phyloP scores from a whole-genome alignment of 2,888 invertebrate genomes.

The Sphaeridia pumilis region DNA sequence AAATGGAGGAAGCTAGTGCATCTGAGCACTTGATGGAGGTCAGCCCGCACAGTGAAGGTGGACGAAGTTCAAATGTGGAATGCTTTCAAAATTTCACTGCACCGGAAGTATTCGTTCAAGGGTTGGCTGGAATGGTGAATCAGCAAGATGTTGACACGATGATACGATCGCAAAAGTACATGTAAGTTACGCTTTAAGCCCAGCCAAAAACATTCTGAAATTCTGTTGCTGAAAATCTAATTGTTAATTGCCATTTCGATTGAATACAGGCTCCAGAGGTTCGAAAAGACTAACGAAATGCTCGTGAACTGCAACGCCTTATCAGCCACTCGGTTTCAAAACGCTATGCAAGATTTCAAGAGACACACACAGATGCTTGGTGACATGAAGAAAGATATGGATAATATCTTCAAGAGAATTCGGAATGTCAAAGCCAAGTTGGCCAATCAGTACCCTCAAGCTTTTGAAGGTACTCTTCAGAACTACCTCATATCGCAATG shows the following conservation, averaged over 20 bases:
- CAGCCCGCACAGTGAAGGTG: conserved; percentile 27
- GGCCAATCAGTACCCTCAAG: conserved; percentile 41
- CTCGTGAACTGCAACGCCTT: conserved; percentile 88
- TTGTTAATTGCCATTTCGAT: conserved; percentile 5
- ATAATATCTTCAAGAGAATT: conserved; percentile 86
- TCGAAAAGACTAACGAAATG: conserved; percentile 99
- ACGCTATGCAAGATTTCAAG: conserved; percentile 76
- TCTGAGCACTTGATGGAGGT: conserved; percentile 23
- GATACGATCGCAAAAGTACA: conserved; percentile 82
- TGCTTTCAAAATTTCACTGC: conserved; percentile 83
- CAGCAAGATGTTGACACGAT: conserved; percentile 81
- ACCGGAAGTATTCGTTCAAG: conserved; percentile 85
- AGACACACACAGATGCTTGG: conserved; percentile 72
- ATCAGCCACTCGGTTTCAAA: conserved; percentile 74
- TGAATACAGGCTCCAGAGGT: conserved; percentile 69
- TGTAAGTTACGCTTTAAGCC: conserved; percentile 48
- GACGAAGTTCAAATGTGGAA: conserved; percentile 52
- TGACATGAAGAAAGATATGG: conserved; percentile 90
- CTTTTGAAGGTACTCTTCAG: conserved; percentile 48
- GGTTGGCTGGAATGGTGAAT: conserved; percentile 78
- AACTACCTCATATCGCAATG: too few relatives aligned
- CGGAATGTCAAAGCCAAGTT: conserved; percentile 69
- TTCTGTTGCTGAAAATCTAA: neutral
- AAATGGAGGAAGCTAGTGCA: too few relatives aligned
- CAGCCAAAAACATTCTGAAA: conserved; percentile 6